Evolutionary conservation across 2,113 vertebrate genomes (phyloP), one percentile per base, ranked within the genome.

Genomic region (Coptodon rendalli): DNA sequence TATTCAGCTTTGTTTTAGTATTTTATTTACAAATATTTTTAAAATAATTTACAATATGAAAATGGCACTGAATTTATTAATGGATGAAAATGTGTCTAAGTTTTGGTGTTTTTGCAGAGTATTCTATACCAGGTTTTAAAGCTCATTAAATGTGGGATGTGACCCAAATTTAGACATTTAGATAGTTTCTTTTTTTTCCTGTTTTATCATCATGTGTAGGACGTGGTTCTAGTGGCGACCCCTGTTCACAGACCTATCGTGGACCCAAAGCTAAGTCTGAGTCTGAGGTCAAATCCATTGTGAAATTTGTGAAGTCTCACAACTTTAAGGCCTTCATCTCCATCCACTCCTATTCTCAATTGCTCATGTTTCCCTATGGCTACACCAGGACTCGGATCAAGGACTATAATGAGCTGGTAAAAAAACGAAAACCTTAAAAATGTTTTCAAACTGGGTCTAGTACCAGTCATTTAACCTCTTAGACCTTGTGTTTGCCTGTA

Each of bases 291-390:
- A 97, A 96, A 89, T 94, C 98, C 93, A 98, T 99, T 0, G 98
- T 99, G 87, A 97, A 99, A 93, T 99, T 99, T 24, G 97, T 99
- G 85, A 96, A 88, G 80, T 86, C 4, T 40, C 31, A 17, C 19
- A 98, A 99, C 86, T 91, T 99, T 95, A 98, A 99, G 93, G 96
- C 97, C 82, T 99, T 99, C 59, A 0, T 99, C 85, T 98, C 98
- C 95, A 98, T 99, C 96, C 99, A 99, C 56, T 96, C 98, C 91
- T 99, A 99, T 83, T 99, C 98, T 48, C 98, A 99, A 94, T 97
- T 99, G 93, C 97, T 99, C 31, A 89, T 99, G 86, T 99, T 98
- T 13, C 98, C 98, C 68, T 99, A 97, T 0, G 99, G 98, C 57
- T 98, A 98, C 93, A 99, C 95, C 14, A 3, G 0, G 0, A 92